phyloP scores from a whole-genome alignment of 2,797 vertebrate species.

The Pseudomugil tenellus region DNA sequence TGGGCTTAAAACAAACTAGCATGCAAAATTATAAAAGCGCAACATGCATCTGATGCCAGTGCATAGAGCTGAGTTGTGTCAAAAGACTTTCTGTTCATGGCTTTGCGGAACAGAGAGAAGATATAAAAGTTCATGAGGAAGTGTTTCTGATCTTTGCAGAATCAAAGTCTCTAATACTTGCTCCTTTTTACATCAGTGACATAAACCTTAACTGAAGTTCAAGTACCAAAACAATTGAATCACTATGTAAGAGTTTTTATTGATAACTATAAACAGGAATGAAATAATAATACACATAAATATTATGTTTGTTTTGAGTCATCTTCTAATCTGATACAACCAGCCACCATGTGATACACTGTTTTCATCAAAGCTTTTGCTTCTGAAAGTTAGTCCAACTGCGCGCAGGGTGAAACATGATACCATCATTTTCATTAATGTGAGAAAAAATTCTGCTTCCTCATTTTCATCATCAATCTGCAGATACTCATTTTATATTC shows the following conservation, averaged over 20 bases:
- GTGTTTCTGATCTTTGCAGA: neutral
- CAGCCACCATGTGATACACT: neutral
- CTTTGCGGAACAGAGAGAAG: neutral
- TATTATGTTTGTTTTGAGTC: neutral
- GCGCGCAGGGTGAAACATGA: constrained; percentile 4
- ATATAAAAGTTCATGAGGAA: neutral
- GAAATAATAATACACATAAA: neutral
- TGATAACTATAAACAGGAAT: neutral
- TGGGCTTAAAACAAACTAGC: constrained; percentile 2
- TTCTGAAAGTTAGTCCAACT: constrained; percentile 8
- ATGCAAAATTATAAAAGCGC: neutral
- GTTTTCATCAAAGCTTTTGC: constrained; percentile 12
- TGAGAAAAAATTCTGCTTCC: constrained; percentile 31
- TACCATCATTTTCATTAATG: constrained; percentile 10
- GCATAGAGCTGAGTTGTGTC: neutral
- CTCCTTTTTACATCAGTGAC: neutral
- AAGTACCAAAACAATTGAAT: neutral
- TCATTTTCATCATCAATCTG: constrained; percentile 48
- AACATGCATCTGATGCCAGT: neutral
- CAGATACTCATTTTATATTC: constrained; percentile 52
- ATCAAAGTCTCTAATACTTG: neutral
- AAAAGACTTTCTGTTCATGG: neutral
- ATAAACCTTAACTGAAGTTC: neutral
- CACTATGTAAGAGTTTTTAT: neutral
- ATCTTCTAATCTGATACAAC: neutral